Evolutionary conservation across 1,140 invertebrate species (phyloP).

Genomic region (Hylaeus volcanicus): DNA sequence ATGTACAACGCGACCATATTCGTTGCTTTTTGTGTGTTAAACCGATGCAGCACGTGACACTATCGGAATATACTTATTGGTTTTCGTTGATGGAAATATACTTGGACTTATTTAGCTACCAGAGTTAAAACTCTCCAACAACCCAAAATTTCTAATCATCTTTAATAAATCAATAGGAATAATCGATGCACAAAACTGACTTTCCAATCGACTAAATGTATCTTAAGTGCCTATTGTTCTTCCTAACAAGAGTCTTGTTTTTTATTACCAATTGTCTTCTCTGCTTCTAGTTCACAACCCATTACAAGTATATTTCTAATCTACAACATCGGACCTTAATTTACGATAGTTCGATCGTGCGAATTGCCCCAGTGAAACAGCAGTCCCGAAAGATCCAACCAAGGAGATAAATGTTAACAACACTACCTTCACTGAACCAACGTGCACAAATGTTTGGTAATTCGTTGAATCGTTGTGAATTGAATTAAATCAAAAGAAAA

Average conservation of each 20-base stretch:
- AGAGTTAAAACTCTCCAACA: too few species aligned
- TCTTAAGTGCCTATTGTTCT: too few species aligned
- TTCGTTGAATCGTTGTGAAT: neutral
- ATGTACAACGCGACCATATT: neutral
- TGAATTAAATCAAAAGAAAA: constrained; percentile 7
- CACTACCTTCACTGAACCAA: constrained; percentile 10
- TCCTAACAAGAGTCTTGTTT: too few species aligned
- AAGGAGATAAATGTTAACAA: constrained; percentile 3
- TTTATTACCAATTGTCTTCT: too few species aligned
- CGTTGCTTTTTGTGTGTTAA: neutral
- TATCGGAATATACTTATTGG: neutral
- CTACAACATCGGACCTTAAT: neutral
- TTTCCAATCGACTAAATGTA: too few species aligned
- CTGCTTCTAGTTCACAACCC: neutral
- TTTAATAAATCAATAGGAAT: too few species aligned
- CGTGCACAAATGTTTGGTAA: constrained; percentile 5
- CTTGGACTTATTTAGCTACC: neutral
- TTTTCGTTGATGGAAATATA: neutral
- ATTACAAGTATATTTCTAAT: neutral
- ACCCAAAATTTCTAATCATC: too few species aligned
- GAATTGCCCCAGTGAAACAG: neutral
- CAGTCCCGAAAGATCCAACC: neutral
- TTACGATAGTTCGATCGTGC: too few species aligned
- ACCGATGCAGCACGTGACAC: too few species aligned
- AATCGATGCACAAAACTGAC: too few species aligned